Conservation (phyloP, 2,797 vertebrate species). For the Enoplosus armatus region DNA sequence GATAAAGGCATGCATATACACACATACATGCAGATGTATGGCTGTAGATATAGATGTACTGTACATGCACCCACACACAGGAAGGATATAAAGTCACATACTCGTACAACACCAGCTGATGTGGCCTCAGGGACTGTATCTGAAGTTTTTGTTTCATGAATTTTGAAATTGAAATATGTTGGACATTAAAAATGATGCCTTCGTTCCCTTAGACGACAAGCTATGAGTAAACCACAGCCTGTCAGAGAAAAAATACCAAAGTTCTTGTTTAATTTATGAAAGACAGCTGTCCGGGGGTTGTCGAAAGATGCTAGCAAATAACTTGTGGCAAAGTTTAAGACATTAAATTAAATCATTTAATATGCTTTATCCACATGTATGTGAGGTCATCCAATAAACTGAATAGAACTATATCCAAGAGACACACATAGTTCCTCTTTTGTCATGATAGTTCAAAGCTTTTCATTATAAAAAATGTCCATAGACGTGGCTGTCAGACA, state of each 20-base stretch:
- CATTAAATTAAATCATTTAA: conserved; percentile 20
- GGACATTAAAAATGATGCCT: conserved; percentile 46
- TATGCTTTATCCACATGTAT: conserved; percentile 9
- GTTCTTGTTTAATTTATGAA: conserved; percentile 64
- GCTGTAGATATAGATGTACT: not conserved
- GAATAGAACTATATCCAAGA: not conserved
- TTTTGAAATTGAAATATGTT: conserved; percentile 53
- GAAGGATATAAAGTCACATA: not conserved
- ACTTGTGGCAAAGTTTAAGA: conserved; percentile 21
- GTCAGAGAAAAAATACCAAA: conserved; percentile 48
- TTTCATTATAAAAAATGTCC: conserved; percentile 2
- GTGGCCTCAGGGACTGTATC: conserved; percentile 19
- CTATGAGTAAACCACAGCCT: conserved; percentile 41
- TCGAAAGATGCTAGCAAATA: conserved; percentile 25
- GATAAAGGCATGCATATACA: conserved; percentile 36
- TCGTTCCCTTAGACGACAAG: conserved; percentile 38
- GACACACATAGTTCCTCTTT: not conserved
- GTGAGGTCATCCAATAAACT: conserved; percentile 8
- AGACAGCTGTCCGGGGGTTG: conserved; percentile 53
- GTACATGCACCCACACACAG: not conserved
- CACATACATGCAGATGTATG: conserved; percentile 4
- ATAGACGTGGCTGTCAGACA: not conserved
- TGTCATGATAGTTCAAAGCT: not conserved
- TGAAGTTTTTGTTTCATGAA: conserved; percentile 53
- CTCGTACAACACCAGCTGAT: not conserved